phyloP scores from a whole-genome alignment of 2,113 vertebrate species.

The Heterochromis multidens region DNA sequence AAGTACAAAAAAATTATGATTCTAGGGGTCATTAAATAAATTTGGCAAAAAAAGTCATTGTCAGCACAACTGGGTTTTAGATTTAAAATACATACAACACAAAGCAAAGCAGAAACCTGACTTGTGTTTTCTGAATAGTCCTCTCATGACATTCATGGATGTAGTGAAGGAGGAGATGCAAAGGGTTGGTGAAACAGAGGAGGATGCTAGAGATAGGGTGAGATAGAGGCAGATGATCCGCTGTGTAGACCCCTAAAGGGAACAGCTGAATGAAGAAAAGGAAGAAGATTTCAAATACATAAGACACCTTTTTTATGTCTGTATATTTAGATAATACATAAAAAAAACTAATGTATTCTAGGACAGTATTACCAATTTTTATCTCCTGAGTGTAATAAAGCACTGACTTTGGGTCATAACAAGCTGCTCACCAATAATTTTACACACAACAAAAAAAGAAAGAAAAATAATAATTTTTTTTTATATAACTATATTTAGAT shows the following conservation, averaged over 20 bases:
- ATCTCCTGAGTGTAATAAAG: no score
- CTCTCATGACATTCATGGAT: no score
- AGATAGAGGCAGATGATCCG: neutral
- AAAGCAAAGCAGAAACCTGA: no score
- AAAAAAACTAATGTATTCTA: neutral
- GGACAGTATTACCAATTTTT: accelerated
- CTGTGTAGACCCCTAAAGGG: neutral
- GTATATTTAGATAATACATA: neutral
- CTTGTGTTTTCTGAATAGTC: no score
- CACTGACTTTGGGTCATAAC: neutral
- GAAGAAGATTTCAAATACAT: neutral
- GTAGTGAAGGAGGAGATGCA: no score
- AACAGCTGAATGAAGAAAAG: neutral
- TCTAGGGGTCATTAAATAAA: no score
- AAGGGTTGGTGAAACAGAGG: neutral
- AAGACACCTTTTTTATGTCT: neutral
- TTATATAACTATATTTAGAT: neutral
- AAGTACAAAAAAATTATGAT: no score
- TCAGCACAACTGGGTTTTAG: neutral
- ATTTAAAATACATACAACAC: no score
- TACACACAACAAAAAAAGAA: accelerated
- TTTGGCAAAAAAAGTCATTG: no score
- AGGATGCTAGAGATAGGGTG: neutral
- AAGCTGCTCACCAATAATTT: accelerated
- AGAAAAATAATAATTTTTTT: neutral